A percentile compares a stretch with the other conserved stretches of the same genome.
These are phyloP conservation scores for Melopsittacus undulatus DNA, from an alignment of 2,797 vertebrate species.

Conservation along the genomic window DNA sequence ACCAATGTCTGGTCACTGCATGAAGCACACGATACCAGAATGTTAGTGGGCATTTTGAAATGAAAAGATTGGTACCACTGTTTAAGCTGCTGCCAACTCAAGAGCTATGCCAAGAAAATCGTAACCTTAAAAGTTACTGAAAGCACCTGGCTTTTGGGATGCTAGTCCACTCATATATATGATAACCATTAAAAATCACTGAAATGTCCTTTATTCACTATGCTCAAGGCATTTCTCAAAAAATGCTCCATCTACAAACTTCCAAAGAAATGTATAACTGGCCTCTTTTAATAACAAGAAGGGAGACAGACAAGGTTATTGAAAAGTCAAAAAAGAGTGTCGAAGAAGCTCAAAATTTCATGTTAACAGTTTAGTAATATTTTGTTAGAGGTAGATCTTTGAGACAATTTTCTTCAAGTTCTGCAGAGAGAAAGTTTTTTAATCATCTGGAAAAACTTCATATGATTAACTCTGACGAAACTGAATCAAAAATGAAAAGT, in stretches of 20 bases:
- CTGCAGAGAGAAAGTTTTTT: neutral
- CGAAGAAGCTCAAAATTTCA: neutral
- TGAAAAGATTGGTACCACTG: neutral
- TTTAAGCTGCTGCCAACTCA: neutral
- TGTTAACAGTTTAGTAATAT: neutral
- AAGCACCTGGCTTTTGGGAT: neutral
- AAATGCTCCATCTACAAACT: neutral
- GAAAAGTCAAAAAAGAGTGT: neutral
- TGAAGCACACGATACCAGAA: neutral
- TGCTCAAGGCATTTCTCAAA: neutral
- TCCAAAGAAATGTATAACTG: neutral
- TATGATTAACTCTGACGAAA: neutral
- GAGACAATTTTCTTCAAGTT: neutral
- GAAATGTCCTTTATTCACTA: neutral
- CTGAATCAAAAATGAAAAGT: neutral
- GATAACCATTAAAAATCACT: neutral
- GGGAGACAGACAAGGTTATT: neutral
- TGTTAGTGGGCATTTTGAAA: neutral
- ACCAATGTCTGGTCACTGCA: neutral
- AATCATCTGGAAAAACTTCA: neutral
- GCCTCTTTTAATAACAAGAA: neutral
- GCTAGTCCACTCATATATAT: neutral
- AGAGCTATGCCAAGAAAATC: neutral
- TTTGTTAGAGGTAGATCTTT: neutral
- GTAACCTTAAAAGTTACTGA: neutral